Percentiles rank a stretch among this genome's conserved stretches.
phyloP scores from a whole-genome alignment of 2,888 invertebrate species.

The Drosophila paranaensis region DNA sequence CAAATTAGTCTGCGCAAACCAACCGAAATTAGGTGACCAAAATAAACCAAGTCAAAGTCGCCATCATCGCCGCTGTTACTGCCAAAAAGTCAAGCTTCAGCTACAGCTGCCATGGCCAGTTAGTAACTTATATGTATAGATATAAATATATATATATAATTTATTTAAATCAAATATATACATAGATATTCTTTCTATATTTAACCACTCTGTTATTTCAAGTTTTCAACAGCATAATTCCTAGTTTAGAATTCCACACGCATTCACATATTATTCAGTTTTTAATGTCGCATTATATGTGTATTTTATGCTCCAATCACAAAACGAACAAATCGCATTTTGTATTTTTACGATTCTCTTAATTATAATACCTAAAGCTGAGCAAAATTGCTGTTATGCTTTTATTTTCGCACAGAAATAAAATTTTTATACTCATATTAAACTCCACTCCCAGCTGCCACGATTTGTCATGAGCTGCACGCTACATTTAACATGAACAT shows the following conservation, averaged over 20 bases:
- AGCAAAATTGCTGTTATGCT: slow-evolving; percentile 36
- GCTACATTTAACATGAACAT: slow-evolving; percentile 55
- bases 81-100: slow-evolving; percentile 24
- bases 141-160: neutral
- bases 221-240: slow-evolving; percentile 1
- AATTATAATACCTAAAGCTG: slow-evolving; percentile 22
- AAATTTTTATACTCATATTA: slow-evolving; percentile 16
- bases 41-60: slow-evolving; percentile 75
- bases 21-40: slow-evolving; percentile 73
- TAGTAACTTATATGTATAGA: neutral
- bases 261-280: neutral
- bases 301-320: neutral
- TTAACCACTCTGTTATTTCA: neutral
- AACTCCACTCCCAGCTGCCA: slow-evolving; percentile 57
- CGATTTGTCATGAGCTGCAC: slow-evolving; percentile 44
- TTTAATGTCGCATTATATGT: neutral
- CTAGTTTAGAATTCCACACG: neutral
- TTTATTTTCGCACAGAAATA: neutral
- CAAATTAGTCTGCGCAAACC: slow-evolving; percentile 72
- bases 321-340: slow-evolving; percentile 15
- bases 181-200: too few relatives aligned
- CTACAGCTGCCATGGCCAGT: neutral
- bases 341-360: slow-evolving; percentile 43
- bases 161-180: too few relatives aligned
- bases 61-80: slow-evolving; percentile 32